Evolutionary conservation across 2,113 vertebrate species (phyloP).

Genomic region (Brachypteracias leptosomus): DNA sequence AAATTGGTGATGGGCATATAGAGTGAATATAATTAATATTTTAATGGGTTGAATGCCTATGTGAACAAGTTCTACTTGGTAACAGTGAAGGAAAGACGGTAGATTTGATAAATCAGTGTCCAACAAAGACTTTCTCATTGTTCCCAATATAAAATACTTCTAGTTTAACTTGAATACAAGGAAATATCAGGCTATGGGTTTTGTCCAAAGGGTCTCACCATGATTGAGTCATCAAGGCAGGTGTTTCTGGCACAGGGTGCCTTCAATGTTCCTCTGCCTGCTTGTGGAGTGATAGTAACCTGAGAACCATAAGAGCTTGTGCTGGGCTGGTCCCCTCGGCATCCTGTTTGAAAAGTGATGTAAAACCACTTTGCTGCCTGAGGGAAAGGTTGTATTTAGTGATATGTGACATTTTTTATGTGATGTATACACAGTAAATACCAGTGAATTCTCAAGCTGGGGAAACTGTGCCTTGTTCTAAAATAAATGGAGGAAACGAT

Average conservation of each 20-base stretch:
- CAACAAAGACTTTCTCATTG: background rate
- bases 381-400: background rate
- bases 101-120: conserved; percentile 8
- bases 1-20: background rate
- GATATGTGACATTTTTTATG: background rate
- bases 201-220: background rate
- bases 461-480: background rate
- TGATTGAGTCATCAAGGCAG: background rate
- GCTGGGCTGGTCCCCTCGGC: background rate
- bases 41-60: background rate
- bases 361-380: background rate
- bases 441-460: background rate
- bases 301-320: background rate
- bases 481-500: background rate
- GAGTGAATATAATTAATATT: background rate
- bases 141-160: background rate
- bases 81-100: background rate
- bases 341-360: background rate
- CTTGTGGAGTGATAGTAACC: background rate
- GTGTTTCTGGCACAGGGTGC: background rate
- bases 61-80: conserved; percentile 30
- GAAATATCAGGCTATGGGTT: background rate
- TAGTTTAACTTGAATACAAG: background rate
- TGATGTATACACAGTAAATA: background rate
- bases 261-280: background rate